A percentile compares a stretch with the other conserved stretches of the same genome.
phyloP scores from a whole-genome alignment of 2,797 vertebrate genomes.

The Naso thynnoides region DNA sequence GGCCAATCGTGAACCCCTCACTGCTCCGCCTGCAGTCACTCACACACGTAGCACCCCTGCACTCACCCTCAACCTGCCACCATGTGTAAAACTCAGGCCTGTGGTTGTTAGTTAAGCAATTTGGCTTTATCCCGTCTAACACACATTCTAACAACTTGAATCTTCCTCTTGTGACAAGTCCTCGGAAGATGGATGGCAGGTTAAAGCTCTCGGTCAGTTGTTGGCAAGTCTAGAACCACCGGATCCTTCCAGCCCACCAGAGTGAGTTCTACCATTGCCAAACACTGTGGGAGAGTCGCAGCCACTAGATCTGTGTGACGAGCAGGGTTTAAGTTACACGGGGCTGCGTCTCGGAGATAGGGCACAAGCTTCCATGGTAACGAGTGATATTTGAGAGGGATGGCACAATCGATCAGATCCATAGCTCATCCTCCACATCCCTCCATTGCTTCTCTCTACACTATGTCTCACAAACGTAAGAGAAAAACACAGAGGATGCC shows the following conservation, averaged over 20 bases:
- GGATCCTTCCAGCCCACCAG: constrained; percentile 98
- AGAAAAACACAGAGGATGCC: neutral
- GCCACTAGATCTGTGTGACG: constrained; percentile 42
- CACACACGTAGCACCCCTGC: constrained; percentile 34
- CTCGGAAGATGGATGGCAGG: neutral
- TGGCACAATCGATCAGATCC: constrained; percentile 70
- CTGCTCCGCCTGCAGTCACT: constrained; percentile 83
- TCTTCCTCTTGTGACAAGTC: constrained; percentile 21
- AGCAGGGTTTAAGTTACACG: constrained; percentile 64
- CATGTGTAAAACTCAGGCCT: neutral
- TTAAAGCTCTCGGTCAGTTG: constrained; percentile 88
- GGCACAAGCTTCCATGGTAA: constrained; percentile 62
- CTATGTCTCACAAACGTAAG: constrained; percentile 20
- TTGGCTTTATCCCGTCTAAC: neutral
- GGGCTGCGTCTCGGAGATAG: constrained; percentile 43
- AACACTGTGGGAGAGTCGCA: constrained; percentile 88
- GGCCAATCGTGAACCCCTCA: constrained; percentile 67
- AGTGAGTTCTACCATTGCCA: constrained; percentile 99
- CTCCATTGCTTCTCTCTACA: constrained; percentile 6
- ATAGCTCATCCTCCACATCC: constrained; percentile 53
- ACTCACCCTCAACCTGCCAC: neutral
- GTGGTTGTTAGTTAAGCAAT: no score
- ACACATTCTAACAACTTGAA: neutral
- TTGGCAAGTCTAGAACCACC: constrained; percentile 99
- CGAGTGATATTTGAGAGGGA: constrained; percentile 64